Evolutionary conservation across 2,888 invertebrate genomes (phyloP), one percentile per base, ranked within the genome.

Genomic region (Caenorhabditis plicata): DNA sequence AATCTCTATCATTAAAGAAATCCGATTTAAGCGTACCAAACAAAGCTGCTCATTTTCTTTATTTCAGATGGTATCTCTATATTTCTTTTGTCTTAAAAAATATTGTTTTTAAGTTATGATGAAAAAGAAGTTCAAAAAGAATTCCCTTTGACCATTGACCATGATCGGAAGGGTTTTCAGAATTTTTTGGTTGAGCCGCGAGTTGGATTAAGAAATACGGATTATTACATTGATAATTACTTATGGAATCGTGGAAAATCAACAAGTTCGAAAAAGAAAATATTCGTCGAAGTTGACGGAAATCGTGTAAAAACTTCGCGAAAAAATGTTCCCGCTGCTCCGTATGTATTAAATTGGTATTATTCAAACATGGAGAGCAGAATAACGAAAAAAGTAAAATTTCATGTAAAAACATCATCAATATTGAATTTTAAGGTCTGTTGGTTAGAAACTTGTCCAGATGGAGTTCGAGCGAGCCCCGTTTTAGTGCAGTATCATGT

Each of bases 301-400:
- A 54, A 50, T 40, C 54, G 54, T 15, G 54, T 60, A 33, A 60
- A 60, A 35, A 54, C 54, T 3, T 50, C 54, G 15, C 39, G 60
- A 25, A 39, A 44, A 19, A 11, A 31, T n/a, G 9, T 43, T 1
- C 47, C 51, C 1, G 36, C 32, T 8, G 55, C 55, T 7, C 61
- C 55, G 13, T 61, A 51, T 23, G 17, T 61, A 5, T 29, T 61
- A 4, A 53, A 61, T 29, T 61, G 61, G 61, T 61, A 55, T 29
- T 61, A 61, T 22, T 54, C 61, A 13, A 61, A 61, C 39, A 61
- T 61, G 61, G 61, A 61, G 38, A 61, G 50, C 27, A 40, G 60
- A 2, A 51, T 61, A 1, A 48, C 47, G 7, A 61, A 61, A 38
- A 61, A 55, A 45, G 61, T 58, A 4, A 31, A 27, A 9, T 22